Percentiles rank a stretch among this genome's conserved stretches.
Conservation (phyloP, 2,888 invertebrate species). For the Sympetrum striolatum region DNA sequence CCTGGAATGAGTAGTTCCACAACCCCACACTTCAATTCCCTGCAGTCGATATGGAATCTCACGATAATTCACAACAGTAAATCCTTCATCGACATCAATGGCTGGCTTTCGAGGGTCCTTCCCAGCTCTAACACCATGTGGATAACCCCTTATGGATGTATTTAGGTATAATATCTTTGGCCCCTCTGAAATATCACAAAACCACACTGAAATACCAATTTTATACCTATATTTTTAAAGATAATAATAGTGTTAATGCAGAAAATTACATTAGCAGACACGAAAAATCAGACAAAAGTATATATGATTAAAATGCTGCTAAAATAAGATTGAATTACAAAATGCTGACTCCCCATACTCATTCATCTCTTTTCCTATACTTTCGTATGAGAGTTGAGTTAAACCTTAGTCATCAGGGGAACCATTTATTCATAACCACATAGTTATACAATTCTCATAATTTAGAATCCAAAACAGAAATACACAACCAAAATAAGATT, state of each 20-base stretch:
- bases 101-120: slow-evolving; percentile 78
- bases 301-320: no score
- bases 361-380: no score
- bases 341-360: no score
- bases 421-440: no score
- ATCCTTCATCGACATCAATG: slow-evolving; percentile 76
- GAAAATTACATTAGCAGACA: background rate
- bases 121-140: slow-evolving; percentile 83
- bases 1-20: slow-evolving; percentile 72
- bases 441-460: no score
- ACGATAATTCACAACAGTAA: slow-evolving; percentile 73
- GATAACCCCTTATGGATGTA: slow-evolving; percentile 81
- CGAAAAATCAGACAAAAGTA: background rate
- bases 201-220: slow-evolving; percentile 7
- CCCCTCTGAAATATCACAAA: slow-evolving; percentile 58
- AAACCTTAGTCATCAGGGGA: no score
- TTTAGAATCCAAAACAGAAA: no score
- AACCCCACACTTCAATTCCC: slow-evolving; percentile 83
- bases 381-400: no score
- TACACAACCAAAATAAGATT: no score
- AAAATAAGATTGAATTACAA: no score
- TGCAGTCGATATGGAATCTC: slow-evolving; percentile 70
- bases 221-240: background rate
- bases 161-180: slow-evolving; percentile 85
- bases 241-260: background rate